phyloP scores from a whole-genome alignment of 2,888 invertebrate species.

The Eurois occulta region DNA sequence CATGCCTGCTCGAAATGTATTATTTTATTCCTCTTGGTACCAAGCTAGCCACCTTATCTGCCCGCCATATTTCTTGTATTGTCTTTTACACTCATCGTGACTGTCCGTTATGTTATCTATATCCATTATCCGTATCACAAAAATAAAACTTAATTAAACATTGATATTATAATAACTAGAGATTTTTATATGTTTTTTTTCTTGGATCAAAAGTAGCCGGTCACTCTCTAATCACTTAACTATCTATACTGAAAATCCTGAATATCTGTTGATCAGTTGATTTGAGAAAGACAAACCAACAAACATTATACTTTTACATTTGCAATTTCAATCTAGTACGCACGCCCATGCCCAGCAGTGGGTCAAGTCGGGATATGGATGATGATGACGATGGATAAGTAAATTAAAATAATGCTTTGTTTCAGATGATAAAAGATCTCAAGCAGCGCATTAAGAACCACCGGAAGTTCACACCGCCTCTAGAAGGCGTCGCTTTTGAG shows the following conservation, averaged over 20 bases:
- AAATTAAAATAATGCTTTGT: slow-evolving; percentile 26
- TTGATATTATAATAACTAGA: background rate
- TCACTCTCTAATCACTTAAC: background rate
- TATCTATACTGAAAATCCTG: too few relatives aligned
- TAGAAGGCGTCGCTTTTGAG: slow-evolving; percentile 93
- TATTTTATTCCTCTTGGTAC: background rate
- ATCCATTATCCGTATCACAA: background rate
- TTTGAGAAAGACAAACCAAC: background rate
- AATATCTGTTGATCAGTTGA: background rate
- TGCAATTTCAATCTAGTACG: background rate
- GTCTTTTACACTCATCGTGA: slow-evolving; percentile 16
- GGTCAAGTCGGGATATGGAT: too few relatives aligned
- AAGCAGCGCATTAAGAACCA: slow-evolving; percentile 77
- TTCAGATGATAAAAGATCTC: slow-evolving; percentile 82
- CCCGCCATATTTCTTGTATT: background rate
- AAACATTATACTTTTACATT: background rate
- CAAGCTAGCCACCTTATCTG: background rate
- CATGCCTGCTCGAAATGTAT: background rate
- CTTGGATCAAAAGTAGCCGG: background rate
- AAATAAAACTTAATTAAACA: background rate
- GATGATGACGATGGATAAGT: background rate
- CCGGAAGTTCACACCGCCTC: slow-evolving; percentile 85
- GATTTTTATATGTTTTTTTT: background rate
- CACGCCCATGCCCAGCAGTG: background rate
- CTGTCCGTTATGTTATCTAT: background rate